Base-by-base conservation (phyloP, 2,888 invertebrate genomes). In the Phrixothrix hirtus region DNA sequence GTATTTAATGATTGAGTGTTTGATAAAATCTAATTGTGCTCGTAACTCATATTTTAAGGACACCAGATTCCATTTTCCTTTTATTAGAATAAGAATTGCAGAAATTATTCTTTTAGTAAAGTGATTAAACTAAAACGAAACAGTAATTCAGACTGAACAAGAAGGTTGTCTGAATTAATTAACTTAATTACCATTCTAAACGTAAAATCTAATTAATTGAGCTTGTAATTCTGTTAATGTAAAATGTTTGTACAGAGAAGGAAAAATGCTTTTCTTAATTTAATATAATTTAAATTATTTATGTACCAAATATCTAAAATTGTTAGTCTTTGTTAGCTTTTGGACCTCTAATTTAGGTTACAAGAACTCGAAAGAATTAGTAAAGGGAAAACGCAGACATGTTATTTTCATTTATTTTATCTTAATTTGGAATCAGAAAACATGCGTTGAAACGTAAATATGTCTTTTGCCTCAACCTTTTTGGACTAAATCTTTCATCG, bases 151-250 rank as follows among this genome's bases (percentile, higher is more conserved):
- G 4, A 21, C 4, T 5, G 13, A 12, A 11, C 6, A 31, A 4
- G 10, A 4, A 36, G 17, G 15, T 21, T 15, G 17, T n/a, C 36
- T 17, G 36, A 17, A 25, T 36, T 36, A 36, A 36, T 36, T 36
- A 36, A 17, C 17, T 36, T 36, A 21, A 21, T 36, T 36, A 36
- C 36, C n/a, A 17, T 21, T 36, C 17, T 21, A 36, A 36, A 17
- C 36, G 36, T 36, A 36, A 36, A 36, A 21, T 36, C 36, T 36
- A 36, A 36, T 36, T 36, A 17, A 36, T 9, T 11, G 36, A 17
- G 5, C 21, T 36, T 36, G 16, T 17, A 36, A 25, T 36, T 36
- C 36, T n/a, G 17, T 12, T 25, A 36, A 7, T 36, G 36, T 12
- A 36, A 36, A 9, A 4, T 1, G 17, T 17, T 36, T 36, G 17